These are phyloP conservation scores for Crypturellus undulatus DNA, from an alignment of 2,113 vertebrate species.

Conservation along the genomic window DNA sequence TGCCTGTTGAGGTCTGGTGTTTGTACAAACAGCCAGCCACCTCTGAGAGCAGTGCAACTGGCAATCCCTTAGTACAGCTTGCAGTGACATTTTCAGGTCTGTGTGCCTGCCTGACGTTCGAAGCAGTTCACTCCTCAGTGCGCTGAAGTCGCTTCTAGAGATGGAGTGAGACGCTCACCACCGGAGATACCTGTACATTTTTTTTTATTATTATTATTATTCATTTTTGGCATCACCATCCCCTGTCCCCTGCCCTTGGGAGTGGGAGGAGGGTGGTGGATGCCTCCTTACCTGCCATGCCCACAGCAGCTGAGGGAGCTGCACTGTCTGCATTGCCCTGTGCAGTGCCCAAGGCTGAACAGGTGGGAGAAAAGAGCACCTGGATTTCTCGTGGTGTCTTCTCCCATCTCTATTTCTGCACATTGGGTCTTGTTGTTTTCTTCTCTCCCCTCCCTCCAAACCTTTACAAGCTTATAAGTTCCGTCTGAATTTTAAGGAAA, in stretches of 20 bases:
- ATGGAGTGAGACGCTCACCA: background rate
- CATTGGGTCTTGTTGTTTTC: background rate
- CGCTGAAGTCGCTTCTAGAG: background rate
- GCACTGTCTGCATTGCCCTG: too few relatives aligned
- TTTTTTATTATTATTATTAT: background rate
- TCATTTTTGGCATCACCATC: background rate
- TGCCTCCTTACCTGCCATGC: too few relatives aligned
- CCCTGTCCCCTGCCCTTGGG: background rate
- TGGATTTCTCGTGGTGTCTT: background rate
- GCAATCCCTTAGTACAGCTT: rapidly evolving
- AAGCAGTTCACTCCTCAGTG: background rate
- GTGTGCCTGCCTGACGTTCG: background rate
- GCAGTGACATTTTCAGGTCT: background rate
- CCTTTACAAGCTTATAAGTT: background rate
- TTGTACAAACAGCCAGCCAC: background rate
- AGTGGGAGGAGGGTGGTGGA: too few relatives aligned
- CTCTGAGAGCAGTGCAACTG: rapidly evolving
- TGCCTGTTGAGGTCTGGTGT: background rate
- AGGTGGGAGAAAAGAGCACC: background rate
- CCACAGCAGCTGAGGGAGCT: too few relatives aligned
- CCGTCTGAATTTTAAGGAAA: background rate
- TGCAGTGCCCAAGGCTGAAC: background rate
- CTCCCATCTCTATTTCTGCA: background rate
- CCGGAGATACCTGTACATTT: background rate
- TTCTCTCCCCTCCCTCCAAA: too few relatives aligned